Conservation (phyloP, 2,888 invertebrate species). For the Hirtodrosophila cameraria region DNA sequence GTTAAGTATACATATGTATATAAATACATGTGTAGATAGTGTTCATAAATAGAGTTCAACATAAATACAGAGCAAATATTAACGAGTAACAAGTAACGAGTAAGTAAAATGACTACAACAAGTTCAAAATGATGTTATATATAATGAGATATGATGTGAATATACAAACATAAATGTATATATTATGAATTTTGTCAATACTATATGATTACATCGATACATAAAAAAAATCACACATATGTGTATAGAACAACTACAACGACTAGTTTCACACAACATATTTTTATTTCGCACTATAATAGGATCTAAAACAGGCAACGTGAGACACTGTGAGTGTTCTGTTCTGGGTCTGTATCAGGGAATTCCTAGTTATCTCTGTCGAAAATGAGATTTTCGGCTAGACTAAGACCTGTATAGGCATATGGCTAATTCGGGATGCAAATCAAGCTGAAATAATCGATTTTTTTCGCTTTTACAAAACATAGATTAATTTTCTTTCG, state of each 20-base stretch:
- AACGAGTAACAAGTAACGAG: constrained; percentile 41
- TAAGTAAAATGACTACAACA: constrained; percentile 20
- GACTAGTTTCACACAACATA: constrained; percentile 2
- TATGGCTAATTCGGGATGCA: no score
- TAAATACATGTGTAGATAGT: constrained; percentile 20
- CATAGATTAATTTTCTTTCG: no score
- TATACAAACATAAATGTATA: constrained; percentile 3
- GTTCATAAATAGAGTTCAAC: constrained; percentile 5
- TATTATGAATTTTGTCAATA: background rate
- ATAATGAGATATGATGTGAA: background rate
- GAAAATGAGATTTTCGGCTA: background rate
- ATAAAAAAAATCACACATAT: constrained; percentile 13
- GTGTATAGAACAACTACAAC: constrained; percentile 17
- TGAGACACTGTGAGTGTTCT: constrained; percentile 36
- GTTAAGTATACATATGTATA: constrained; percentile 22
- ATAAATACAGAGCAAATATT: constrained; percentile 45
- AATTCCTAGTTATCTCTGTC: constrained; percentile 1
- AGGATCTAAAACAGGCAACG: constrained; percentile 20
- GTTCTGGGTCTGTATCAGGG: no score
- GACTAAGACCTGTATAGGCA: background rate
- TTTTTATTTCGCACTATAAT: constrained; percentile 2
- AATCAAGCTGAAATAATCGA: no score
- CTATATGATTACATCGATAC: constrained; percentile 33
- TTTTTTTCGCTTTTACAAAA: no score
- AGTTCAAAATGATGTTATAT: background rate